Evolutionary conservation across 2,888 invertebrate species (phyloP), one percentile per base, ranked within the genome.

Genomic region (Girardia tigrina): DNA sequence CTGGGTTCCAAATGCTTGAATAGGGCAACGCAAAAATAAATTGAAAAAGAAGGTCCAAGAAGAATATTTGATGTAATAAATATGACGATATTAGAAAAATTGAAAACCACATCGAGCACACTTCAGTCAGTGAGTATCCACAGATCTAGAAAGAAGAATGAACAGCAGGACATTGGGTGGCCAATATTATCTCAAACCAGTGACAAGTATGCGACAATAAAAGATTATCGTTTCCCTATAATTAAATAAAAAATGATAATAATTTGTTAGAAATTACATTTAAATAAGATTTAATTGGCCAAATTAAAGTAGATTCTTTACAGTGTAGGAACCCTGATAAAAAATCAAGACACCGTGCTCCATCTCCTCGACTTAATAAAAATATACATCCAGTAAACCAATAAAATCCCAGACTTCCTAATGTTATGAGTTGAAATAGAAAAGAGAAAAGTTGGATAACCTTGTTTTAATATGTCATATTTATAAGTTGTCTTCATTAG

Each of bases 311-410:
- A 4, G 56, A 56, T 56, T 56, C 56, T n/a, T n/a, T 2, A 6
- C 4, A 23, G 6, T 56, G 4, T 12, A 2, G 4, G 23, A 56
- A n/a, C 23, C n/a, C 2, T 23, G 20, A 56, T 8, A 56, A 16
- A n/a, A 56, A 56, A 20, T 56, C 56, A 56, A 56, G n/a, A n/a
- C 8, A 56, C 2, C 23, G 56, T 23, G n/a, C 23, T 56, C n/a
- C 56, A 56, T 56, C 23, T 56, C 56, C 56, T 56, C 23, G 56
- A n/a, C 4, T 20, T 20, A 56, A 23, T 56, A 56, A 56, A 56
- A 56, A 56, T 56, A 56, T n/a, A 56, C 56, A 56, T 56, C 56
- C 56, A 4, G 56, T 56, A 16, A 56, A 56, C 56, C 56, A 56
- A 56, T 56, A n/a, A 56, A 56, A 56, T 16, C 56, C 56, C n/a